These are phyloP conservation scores for Pseudoips prasinana DNA, from an alignment of 2,888 invertebrate genomes.

Conservation along the genomic window DNA sequence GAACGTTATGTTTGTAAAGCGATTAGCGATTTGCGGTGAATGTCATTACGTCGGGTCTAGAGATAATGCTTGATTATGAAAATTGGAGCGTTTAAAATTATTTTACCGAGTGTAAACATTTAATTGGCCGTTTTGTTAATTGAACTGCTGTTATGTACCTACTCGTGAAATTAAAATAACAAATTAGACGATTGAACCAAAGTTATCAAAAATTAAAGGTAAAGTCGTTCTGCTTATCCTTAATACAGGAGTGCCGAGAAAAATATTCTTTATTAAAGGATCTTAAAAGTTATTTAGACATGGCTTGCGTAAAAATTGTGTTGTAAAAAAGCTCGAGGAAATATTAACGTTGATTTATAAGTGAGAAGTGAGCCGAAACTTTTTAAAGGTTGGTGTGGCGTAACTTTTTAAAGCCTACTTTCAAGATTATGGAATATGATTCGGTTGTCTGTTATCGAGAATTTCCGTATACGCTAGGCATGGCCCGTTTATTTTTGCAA, in stretches of 20 bases:
- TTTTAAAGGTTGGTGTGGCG: constrained; percentile 16
- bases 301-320: constrained; percentile 21
- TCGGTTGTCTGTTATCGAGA: no score
- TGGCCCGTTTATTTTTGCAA: no score
- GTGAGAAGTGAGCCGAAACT: constrained; percentile 15
- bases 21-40: constrained; percentile 65
- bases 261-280: constrained; percentile 20
- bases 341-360: constrained; percentile 28
- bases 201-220: constrained; percentile 26
- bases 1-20: constrained; percentile 57
- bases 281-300: constrained; percentile 23
- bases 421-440: constrained; percentile 12
- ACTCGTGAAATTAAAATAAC: constrained; percentile 23
- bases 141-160: constrained; percentile 34
- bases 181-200: constrained; percentile 20
- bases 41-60: constrained; percentile 51
- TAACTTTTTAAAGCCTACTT: constrained; percentile 17
- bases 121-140: constrained; percentile 46
- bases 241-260: constrained; percentile 13
- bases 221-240: constrained; percentile 19
- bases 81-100: constrained; percentile 52
- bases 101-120: constrained; percentile 49
- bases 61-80: constrained; percentile 70
- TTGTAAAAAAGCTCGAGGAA: constrained; percentile 25
- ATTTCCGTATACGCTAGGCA: no score